A percentile compares a stretch with the other conserved stretches of the same genome.
phyloP scores from a whole-genome alignment of 2,113 vertebrate species.

The Pica pica region DNA sequence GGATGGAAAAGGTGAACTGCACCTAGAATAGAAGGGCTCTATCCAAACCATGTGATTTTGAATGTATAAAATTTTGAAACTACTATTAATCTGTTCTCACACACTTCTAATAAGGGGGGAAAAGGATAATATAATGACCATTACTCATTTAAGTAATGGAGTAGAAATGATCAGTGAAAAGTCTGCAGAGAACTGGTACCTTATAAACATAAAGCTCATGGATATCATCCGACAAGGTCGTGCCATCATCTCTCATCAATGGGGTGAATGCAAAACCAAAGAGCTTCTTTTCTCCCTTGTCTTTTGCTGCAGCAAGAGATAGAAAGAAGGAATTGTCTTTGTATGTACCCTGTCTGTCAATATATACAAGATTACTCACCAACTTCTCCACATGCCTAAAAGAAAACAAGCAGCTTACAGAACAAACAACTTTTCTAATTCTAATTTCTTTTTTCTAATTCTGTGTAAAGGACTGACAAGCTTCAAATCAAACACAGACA shows the following conservation, averaged over 20 bases:
- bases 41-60: not conserved
- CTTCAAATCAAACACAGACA: not conserved
- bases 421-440: not conserved
- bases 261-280: constrained; percentile 96
- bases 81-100: not conserved
- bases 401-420: not conserved
- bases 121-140: not conserved
- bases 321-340: not conserved
- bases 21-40: not conserved
- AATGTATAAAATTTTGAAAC: not conserved
- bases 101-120: not conserved
- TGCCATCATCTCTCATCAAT: constrained; percentile 95
- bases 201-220: constrained; percentile 97
- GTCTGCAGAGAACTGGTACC: constrained; percentile 64
- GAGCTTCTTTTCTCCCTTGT: constrained; percentile 96
- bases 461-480: not conserved
- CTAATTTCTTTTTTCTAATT: not conserved
- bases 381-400: not conserved
- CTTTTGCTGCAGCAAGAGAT: constrained; percentile 81
- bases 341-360: not conserved
- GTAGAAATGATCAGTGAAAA: not conserved
- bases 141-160: not conserved
- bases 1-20: not conserved
- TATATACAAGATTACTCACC: not conserved
- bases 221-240: constrained; percentile 90